phyloP scores from a whole-genome alignment of 2,888 invertebrate species.

The Drosophila longiperda region DNA sequence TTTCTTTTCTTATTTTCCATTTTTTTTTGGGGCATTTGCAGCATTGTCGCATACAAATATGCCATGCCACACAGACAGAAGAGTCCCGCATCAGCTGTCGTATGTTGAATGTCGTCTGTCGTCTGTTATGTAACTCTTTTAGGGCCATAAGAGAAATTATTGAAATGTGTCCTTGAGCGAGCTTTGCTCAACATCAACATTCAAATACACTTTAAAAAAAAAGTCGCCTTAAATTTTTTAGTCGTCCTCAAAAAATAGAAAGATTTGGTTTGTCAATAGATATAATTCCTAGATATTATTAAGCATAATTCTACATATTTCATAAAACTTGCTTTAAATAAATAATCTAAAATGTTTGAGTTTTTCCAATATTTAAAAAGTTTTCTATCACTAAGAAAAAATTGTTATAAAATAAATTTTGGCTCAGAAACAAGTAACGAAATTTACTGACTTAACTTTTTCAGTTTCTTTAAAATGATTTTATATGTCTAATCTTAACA shows the following conservation, averaged over 20 bases:
- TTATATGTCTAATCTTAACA: too few species aligned
- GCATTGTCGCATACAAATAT: constrained; percentile 53
- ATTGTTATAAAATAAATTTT: too few species aligned
- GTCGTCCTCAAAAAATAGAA: not conserved
- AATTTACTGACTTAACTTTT: too few species aligned
- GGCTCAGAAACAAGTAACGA: too few species aligned
- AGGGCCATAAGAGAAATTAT: constrained; percentile 27
- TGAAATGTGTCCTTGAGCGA: constrained; percentile 44
- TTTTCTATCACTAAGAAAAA: too few species aligned
- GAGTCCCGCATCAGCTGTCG: constrained; percentile 61
- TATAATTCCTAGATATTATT: not conserved
- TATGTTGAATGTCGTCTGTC: constrained; percentile 53
- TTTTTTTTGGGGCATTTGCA: constrained; percentile 27
- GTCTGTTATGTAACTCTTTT: constrained; percentile 33
- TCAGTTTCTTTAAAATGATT: too few species aligned
- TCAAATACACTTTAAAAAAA: not conserved
- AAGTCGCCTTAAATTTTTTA: not conserved
- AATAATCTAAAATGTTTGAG: not conserved
- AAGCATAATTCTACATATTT: not conserved
- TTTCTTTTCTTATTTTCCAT: constrained; percentile 2
- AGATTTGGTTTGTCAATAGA: not conserved
- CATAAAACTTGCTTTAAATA: not conserved
- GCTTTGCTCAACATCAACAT: not conserved
- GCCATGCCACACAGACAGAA: constrained; percentile 24
- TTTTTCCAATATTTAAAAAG: not conserved